Base-by-base conservation (phyloP, 2,888 invertebrate species). In the Eustalomyia histrio region DNA sequence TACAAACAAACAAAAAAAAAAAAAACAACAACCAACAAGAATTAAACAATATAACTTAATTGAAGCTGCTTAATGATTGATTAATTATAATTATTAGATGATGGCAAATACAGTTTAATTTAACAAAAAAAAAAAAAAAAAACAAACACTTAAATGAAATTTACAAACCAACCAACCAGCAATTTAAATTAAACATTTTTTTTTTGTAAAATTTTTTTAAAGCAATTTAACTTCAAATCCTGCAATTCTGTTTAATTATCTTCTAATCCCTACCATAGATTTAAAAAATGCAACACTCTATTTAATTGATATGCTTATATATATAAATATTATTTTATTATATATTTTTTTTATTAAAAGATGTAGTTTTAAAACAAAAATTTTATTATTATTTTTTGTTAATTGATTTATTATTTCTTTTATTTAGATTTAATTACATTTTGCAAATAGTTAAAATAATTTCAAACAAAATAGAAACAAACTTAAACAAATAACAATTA, bases 1-100 rank as follows among this genome's bases (percentile, higher is more conserved):
- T 83, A 81, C 80, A 76, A 83, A 82, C 4, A n/a, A n/a, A n/a
- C n/a, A n/a, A n/a, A n/a, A 83, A 78, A 79, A n/a, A n/a, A n/a
- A n/a, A 75, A 80, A 80, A 83, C 73, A 82, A 81, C 80, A 76
- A 83, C 81, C 4, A 29, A 29, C 29, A 29, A 29, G 6, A 29
- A 29, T 29, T 29, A 80, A 55, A 39, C 72, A 82, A 50, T 68
- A 76, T n/a, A n/a, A n/a, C 50, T 52, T 79, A 69, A 74, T 74
- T 79, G 73, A 74, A 63, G 64, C 74, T 52, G 68, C 69, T 76
- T 71, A 64, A 76, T 29, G 7, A 63, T 55, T 61, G 50, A 67
- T 47, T 63, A 58, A 65, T 24, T 39, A 57, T 39, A 57, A 60
- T 24, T 10, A 43, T 18, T 16, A 21, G 14, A 21, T 43, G 53